Conservation (phyloP, 2,888 invertebrate genomes). For the Drosophila emarginata region DNA sequence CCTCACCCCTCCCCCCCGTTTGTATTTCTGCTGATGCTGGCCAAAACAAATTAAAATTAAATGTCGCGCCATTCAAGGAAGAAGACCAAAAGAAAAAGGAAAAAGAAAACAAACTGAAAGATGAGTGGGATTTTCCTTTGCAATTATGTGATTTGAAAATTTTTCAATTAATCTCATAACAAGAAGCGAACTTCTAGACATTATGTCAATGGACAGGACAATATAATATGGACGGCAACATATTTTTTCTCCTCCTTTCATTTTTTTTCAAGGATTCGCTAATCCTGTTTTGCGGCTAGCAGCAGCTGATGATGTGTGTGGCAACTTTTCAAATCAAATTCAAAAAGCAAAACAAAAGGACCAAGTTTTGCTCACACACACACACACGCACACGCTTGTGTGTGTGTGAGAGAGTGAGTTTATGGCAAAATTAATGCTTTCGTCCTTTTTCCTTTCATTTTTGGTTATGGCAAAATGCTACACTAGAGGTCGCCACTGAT, state of each 20-base stretch:
- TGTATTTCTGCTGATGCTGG: neutral
- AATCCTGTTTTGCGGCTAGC: neutral
- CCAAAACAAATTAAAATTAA: conserved; percentile 6
- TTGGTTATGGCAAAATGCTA: neutral
- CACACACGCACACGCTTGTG: too few species aligned
- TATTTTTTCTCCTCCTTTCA: neutral
- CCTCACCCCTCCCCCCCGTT: neutral
- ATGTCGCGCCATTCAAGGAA: conserved; percentile 1
- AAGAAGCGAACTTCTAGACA: neutral
- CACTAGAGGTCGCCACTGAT: neutral
- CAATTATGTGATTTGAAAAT: conserved; percentile 5
- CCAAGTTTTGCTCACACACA: neutral
- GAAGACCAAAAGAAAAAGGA: neutral
- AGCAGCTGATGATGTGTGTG: conserved; percentile 1
- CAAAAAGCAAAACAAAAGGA: conserved; percentile 5
- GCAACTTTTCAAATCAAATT: conserved; percentile 6
- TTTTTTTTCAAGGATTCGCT: neutral
- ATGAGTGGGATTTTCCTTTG: neutral
- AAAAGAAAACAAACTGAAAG: neutral
- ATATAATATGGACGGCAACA: neutral
- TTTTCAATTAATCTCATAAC: conserved; percentile 2
- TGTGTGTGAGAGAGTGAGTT: neutral
- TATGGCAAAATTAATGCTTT: neutral
- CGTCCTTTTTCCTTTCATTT: neutral
- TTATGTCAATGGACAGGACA: neutral